These are phyloP conservation scores for Ceratoteleas bidentatus DNA, from an alignment of 1,140 invertebrate genomes.

Conservation along the genomic window DNA sequence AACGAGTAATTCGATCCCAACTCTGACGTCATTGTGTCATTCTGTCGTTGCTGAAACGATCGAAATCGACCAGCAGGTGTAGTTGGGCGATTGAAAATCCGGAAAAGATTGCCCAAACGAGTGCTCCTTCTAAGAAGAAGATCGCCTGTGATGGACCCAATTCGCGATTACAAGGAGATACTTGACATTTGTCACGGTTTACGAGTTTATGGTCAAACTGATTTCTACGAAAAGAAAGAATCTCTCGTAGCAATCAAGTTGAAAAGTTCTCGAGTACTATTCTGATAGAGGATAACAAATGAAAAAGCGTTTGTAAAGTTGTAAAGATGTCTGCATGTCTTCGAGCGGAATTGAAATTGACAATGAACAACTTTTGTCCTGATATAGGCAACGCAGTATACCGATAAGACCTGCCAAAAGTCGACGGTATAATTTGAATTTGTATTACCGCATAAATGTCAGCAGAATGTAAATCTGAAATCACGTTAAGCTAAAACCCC, in stretches of 20 bases:
- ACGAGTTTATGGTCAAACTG: background rate
- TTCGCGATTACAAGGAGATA: constrained; percentile 13
- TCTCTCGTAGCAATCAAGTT: no score
- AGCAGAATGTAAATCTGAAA: constrained; percentile 12
- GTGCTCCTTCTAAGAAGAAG: constrained; percentile 4
- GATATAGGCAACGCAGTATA: no score
- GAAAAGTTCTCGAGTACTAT: no score
- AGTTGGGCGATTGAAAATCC: constrained; percentile 25
- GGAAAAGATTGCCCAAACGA: constrained; percentile 4
- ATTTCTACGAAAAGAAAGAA: no score
- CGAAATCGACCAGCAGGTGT: constrained; percentile 4
- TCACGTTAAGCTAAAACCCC: constrained; percentile 7
- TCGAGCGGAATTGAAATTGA: no score
- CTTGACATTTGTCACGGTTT: background rate
- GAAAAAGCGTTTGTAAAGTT: no score
- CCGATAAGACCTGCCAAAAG: no score
- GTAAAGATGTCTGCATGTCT: no score
- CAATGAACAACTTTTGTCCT: no score
- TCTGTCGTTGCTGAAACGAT: constrained; percentile 14
- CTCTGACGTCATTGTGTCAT: background rate
- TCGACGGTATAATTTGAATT: no score
- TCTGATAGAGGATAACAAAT: no score
- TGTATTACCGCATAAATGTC: no score
- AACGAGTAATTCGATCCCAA: constrained; percentile 1
- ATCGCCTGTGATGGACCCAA: constrained; percentile 27